These are phyloP conservation scores for Chironomus tepperi DNA, from an alignment of 1,140 invertebrate species.

Conservation along the genomic window DNA sequence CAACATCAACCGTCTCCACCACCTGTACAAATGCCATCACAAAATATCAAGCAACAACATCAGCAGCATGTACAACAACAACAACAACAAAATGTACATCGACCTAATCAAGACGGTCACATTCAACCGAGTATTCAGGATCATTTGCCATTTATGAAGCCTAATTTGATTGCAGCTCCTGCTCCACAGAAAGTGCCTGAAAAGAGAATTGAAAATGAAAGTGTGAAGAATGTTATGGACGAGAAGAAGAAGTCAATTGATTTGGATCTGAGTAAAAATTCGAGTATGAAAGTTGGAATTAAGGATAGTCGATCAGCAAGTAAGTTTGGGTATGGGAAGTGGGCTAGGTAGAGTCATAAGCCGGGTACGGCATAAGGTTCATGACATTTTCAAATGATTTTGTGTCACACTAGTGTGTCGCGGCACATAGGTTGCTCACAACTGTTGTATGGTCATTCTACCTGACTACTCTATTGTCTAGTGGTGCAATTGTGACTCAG, in stretches of 20 bases:
- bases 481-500: too few species aligned
- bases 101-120: neutral
- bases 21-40: neutral
- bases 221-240: neutral
- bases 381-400: too few species aligned
- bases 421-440: too few species aligned
- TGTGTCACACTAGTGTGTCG: too few species aligned
- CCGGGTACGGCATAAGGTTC: too few species aligned
- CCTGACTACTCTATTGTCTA: too few species aligned
- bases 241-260: neutral
- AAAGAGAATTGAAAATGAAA: neutral
- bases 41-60: neutral
- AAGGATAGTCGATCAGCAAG: neutral
- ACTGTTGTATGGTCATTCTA: too few species aligned
- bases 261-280: constrained; percentile 3
- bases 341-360: too few species aligned
- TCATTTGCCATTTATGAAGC: neutral
- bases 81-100: neutral
- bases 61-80: neutral
- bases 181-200: neutral
- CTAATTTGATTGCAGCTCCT: neutral
- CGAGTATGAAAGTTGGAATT: neutral
- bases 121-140: neutral
- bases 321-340: too few species aligned
- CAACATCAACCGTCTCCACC: neutral